A percentile compares a stretch with the other conserved stretches of the same genome.
phyloP scores from a whole-genome alignment of 1,140 invertebrate genomes.

The Scaptomyza hsui region DNA sequence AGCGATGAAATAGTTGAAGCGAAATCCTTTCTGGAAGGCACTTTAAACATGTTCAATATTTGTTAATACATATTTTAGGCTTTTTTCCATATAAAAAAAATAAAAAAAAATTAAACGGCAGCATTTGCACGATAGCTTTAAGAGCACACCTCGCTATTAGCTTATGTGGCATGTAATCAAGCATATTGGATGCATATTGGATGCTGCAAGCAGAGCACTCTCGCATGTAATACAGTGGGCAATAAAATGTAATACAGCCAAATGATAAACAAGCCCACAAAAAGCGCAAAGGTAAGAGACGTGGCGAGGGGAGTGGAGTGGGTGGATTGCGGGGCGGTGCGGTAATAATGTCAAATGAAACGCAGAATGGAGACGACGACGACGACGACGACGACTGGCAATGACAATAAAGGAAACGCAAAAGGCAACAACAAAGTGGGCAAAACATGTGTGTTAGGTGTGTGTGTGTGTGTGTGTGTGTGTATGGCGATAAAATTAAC shows the following conservation, averaged over 20 bases:
- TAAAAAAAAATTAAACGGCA: no score
- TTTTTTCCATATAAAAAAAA: no score
- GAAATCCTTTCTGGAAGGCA: no score
- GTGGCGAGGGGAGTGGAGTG: no score
- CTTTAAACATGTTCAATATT: no score
- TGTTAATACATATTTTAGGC: no score
- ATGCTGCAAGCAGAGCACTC: slow-evolving; percentile 22
- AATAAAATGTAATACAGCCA: slow-evolving; percentile 73
- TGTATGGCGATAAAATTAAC: slow-evolving; percentile 70
- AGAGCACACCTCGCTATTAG: slow-evolving; percentile 29
- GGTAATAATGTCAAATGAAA: slow-evolving; percentile 73
- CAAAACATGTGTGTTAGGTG: slow-evolving; percentile 12
- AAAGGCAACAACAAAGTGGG: slow-evolving; percentile 35
- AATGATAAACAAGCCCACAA: slow-evolving; percentile 46
- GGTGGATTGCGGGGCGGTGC: not conserved
- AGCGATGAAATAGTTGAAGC: no score
- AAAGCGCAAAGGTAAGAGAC: slow-evolving; percentile 17
- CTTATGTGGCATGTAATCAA: slow-evolving; percentile 51
- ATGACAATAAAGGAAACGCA: slow-evolving; percentile 68
- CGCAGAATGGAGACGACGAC: slow-evolving; percentile 18
- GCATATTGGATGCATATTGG: slow-evolving; percentile 50
- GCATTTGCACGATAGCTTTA: slow-evolving; percentile 6
- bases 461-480: slow-evolving; percentile 11
- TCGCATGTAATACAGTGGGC: slow-evolving; percentile 49
- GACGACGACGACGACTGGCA: slow-evolving; percentile 43